Base-by-base conservation (phyloP, 2,888 invertebrate genomes). In the Strigamia maritima region DNA sequence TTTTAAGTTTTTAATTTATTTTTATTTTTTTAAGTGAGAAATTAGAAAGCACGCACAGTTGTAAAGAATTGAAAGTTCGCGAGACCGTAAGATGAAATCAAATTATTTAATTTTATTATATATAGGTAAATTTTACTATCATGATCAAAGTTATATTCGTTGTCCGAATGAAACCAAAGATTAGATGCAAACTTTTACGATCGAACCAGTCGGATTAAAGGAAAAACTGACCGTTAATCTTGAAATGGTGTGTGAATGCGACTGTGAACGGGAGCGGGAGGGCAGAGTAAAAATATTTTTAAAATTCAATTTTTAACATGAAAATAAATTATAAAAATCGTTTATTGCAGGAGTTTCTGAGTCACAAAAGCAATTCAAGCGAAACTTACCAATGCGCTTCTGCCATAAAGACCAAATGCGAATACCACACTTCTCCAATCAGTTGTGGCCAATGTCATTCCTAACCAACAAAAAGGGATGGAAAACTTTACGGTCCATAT, bases 201-300 rank as follows among this genome's bases (percentile, higher is more conserved):
- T 99, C 82, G 95, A 95, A 85, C 97, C 97, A 0, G 94, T 97
- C 24, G 98, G 97, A 81, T 91, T 97, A 81, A 93, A 94, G 77
- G 98, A 99, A 86, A 92, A 92, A 83, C 89, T 98, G 79, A 89
- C 90, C 1, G 91, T 99, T 24, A 92, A 95, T 83, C 88, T 99
- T 82, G 93, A 96, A 85, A 94, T 98, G 91, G 88, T 96, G 54
- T 99, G 99, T 85, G 94, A 95, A 83, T 99, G 99, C 84, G 93
- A 94, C 8, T 99, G 98, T 85, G 98, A 98, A 86, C 90, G 90
- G 80, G n/a, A n/a, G n/a, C n/a, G n/a, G n/a, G 89, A 90, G 16
- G 91, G 91, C 54, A 82, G 87, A 49, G 86, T 89, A 85, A 79
- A n/a, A n/a, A n/a, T n/a, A n/a, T n/a, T n/a, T n/a, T n/a, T n/a